Conservation (phyloP, 2,888 invertebrate genomes). For the Drosophila atripex region DNA sequence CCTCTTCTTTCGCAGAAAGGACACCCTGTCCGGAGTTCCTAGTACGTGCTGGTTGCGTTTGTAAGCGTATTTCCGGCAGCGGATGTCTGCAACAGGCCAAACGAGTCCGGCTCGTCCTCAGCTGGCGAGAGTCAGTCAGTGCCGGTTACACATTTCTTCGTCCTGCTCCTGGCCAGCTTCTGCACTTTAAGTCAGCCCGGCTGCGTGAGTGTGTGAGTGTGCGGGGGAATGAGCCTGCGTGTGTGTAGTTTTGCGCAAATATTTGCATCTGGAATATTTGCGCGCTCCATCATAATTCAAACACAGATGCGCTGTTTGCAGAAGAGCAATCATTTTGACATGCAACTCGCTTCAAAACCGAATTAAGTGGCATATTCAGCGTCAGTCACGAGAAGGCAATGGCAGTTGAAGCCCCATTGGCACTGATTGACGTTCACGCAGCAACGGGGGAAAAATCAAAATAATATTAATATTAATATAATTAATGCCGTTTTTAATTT, state of each 20-base stretch:
- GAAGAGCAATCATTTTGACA: slow-evolving; percentile 84
- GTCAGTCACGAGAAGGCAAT: slow-evolving; percentile 62
- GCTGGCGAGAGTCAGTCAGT: slow-evolving; percentile 72
- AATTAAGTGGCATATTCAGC: slow-evolving; percentile 81
- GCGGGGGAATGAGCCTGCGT: slow-evolving; percentile 50
- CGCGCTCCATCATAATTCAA: slow-evolving; percentile 83
- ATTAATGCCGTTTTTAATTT: too few species aligned
- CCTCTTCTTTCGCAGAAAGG: slow-evolving; percentile 6
- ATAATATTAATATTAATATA: background rate
- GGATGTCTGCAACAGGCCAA: slow-evolving; percentile 70
- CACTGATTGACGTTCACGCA: slow-evolving; percentile 74
- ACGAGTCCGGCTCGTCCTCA: slow-evolving; percentile 53
- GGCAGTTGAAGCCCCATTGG: slow-evolving; percentile 42
- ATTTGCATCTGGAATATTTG: slow-evolving; percentile 83
- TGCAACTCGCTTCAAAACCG: slow-evolving; percentile 82
- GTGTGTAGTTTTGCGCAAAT: slow-evolving; percentile 83
- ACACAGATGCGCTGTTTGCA: slow-evolving; percentile 83
- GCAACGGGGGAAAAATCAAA: background rate
- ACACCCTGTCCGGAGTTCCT: slow-evolving; percentile 51
- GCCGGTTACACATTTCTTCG: slow-evolving; percentile 71
- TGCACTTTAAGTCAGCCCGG: slow-evolving; percentile 71
- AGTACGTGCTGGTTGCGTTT: slow-evolving; percentile 64
- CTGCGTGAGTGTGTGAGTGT: slow-evolving; percentile 27
- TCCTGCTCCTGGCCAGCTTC: slow-evolving; percentile 55
- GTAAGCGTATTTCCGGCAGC: slow-evolving; percentile 77